Evolutionary conservation across 2,888 invertebrate species (phyloP), one percentile per base, ranked within the genome.

Genomic region (Dolichopus griseipennis): DNA sequence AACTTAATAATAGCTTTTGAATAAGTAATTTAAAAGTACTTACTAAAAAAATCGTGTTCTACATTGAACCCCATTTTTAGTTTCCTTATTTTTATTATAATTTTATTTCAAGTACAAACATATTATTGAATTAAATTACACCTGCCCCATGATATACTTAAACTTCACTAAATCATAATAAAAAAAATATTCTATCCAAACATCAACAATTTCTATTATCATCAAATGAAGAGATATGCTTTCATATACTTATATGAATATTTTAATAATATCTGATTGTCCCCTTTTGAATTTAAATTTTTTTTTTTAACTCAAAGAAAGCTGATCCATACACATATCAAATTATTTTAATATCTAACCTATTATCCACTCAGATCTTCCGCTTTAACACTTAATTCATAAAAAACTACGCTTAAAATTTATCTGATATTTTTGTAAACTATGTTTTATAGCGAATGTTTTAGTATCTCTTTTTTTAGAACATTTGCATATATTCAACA

Each of bases 331-430:
- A 52, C 52, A 52, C 12, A 37, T 37, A 1, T 18, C 52, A 18
- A 52, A 12, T 52, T 2, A 52, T 52, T 52, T n/a, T 12, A 52
- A 52, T 12, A 52, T 52, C 15, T 3, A 12, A 15, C 12, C 52
- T 52, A 52, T 52, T 52, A 52, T 52, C 52, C 52, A 52, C 52
- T 52, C 52, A 52, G 52, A 52, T 52, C 52, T 52, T 52, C 52
- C 52, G 52, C 18, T 18, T 52, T 18, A 52, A 52, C 52, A 52
- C 52, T 52, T 52, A 52, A 52, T 52, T 52, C 18, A 52, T 52
- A 52, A 52, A 52, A 52, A 52, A 18, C 4, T 9, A 52, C 37
- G 8, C 52, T 52, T 52, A 18, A 52, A 52, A 18, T 52, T 52
- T 52, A 52, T 18, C 15, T 52, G 18, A 52, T 18, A 52, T 41